A percentile compares a stretch with the other conserved stretches of the same genome.
These are phyloP conservation scores for Latrodectus hesperus DNA, from an alignment of 2,888 invertebrate genomes.

Conservation along the genomic window DNA sequence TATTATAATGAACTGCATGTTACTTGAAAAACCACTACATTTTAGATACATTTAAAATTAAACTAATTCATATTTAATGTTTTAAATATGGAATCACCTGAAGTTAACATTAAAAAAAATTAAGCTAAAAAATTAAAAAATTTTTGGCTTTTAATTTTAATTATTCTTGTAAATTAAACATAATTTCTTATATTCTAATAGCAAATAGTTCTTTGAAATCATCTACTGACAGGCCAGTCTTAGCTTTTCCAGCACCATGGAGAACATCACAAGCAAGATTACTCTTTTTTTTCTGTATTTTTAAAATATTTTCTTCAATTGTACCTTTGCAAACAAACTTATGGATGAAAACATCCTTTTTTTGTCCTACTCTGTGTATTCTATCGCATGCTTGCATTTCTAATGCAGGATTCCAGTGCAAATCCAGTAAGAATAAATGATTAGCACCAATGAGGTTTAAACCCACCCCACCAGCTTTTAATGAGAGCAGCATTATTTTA, in stretches of 20 bases:
- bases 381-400: slow-evolving; percentile 96
- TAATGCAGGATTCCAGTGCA: slow-evolving; percentile 98
- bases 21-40: not conserved
- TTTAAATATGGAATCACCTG: not conserved
- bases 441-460: slow-evolving; percentile 94
- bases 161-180: too few relatives aligned
- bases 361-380: slow-evolving; percentile 92
- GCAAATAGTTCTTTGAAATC: slow-evolving; percentile 80
- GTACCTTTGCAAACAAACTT: slow-evolving; percentile 85
- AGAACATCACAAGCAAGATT: slow-evolving; percentile 85
- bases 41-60: not conserved
- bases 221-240: slow-evolving; percentile 84
- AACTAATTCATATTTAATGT: not conserved
- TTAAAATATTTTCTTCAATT: slow-evolving; percentile 89
- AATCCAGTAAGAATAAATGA: slow-evolving; percentile 90
- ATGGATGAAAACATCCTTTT: slow-evolving; percentile 85
- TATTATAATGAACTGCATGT: not conserved
- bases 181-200: slow-evolving; percentile 68
- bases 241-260: slow-evolving; percentile 81
- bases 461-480: slow-evolving; percentile 96
- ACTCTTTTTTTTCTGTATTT: slow-evolving; percentile 86
- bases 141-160: not conserved
- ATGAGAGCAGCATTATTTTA: slow-evolving; percentile 84
- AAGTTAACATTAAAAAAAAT: not conserved
- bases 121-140: not conserved